Percentiles rank a stretch among this genome's conserved stretches.
phyloP scores from a whole-genome alignment of 2,888 invertebrate species.

The Morinoia aosen region DNA sequence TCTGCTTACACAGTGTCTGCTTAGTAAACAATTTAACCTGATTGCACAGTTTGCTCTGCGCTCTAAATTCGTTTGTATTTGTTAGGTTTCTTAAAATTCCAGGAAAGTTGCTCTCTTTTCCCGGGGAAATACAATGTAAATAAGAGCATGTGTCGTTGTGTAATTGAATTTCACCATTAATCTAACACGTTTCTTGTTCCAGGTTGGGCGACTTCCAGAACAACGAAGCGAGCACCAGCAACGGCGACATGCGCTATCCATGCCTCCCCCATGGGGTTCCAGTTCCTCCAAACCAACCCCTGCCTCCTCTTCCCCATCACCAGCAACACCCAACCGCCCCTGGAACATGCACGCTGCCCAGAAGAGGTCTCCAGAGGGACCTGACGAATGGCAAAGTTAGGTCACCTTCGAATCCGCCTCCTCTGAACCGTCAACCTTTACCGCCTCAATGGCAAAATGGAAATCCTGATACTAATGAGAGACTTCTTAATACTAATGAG shows the following conservation, averaged over 20 bases:
- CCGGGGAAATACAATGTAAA: no score
- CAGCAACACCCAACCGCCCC: constrained; percentile 57
- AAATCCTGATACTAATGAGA: background rate
- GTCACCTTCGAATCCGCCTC: constrained; percentile 66
- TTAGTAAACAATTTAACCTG: no score
- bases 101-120: no score
- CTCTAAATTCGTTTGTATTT: no score
- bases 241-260: background rate
- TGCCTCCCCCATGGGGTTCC: background rate
- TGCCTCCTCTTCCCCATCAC: constrained; percentile 26
- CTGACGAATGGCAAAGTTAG: constrained; percentile 52
- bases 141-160: no score
- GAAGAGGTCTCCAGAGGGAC: constrained; percentile 59
- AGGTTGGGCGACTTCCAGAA: constrained; percentile 4
- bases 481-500: background rate
- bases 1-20: no score
- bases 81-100: no score
- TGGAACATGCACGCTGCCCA: constrained; percentile 65
- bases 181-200: background rate
- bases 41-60: no score
- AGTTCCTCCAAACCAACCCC: background rate
- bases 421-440: constrained; percentile 61
- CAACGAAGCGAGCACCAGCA: background rate
- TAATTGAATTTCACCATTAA: background rate
- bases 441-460: constrained; percentile 59